Percentiles rank a stretch among this genome's conserved stretches.
Evolutionary conservation across 2,888 invertebrate species (phyloP).

Genomic region (Acanthosoma haemorrhoidale): DNA sequence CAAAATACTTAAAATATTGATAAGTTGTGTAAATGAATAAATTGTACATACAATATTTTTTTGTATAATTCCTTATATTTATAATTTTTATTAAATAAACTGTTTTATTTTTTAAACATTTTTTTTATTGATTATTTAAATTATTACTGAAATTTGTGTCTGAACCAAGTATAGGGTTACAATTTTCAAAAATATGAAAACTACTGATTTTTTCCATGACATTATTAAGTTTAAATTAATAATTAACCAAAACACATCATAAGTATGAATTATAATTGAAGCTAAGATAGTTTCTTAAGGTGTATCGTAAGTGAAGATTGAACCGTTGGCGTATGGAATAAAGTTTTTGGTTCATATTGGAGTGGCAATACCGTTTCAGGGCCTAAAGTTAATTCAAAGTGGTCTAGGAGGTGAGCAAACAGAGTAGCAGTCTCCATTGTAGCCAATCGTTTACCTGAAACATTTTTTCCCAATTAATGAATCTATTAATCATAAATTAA

Average conservation of each 20-base stretch:
- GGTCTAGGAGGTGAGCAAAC: slow-evolving; percentile 2
- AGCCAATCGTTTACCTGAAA: slow-evolving; percentile 23
- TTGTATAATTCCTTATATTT: background rate
- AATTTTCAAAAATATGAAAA: background rate
- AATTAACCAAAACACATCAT: too few species aligned
- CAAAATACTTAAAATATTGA: background rate
- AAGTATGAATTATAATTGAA: background rate
- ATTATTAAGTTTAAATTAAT: too few species aligned
- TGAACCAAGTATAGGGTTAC: background rate
- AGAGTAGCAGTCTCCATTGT: slow-evolving; percentile 1
- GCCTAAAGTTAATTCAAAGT: background rate
- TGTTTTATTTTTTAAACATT: background rate
- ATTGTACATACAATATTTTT: too few species aligned
- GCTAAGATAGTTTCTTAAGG: background rate
- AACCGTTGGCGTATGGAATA: slow-evolving; percentile 1
- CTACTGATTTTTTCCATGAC: background rate
- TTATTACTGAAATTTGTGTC: background rate
- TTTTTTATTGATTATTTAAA: background rate
- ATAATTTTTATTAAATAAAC: background rate
- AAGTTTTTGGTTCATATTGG: background rate
- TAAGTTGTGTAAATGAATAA: background rate
- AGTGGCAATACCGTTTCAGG: slow-evolving; percentile 15
- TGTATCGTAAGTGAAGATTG: background rate
- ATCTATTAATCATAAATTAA: background rate
- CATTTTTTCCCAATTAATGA: background rate